Evolutionary conservation across 2,888 invertebrate species (phyloP), one percentile per base, ranked within the genome.

Genomic region (Drosophila gaucha): DNA sequence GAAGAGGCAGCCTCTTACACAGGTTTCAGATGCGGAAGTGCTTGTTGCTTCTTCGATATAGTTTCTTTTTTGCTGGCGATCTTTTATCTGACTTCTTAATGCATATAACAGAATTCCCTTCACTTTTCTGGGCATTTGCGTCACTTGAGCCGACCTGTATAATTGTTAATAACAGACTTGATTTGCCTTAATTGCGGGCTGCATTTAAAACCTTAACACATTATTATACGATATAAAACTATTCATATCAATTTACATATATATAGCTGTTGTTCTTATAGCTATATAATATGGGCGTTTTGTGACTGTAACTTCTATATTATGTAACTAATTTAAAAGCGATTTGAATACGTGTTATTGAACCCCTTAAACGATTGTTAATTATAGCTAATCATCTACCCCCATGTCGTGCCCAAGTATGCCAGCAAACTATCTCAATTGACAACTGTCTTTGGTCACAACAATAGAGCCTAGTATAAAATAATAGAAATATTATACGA

Each of bases 111-210:
- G 9, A 50, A 18, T 46, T 63, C 78, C 80, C 69, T 77, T 77
- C 77, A 80, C 77, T 77, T 77, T 68, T 8, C 63, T 46, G 49
- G 14, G 33, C 22, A 75, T 47, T 77, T 68, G 55, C 77, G 80
- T 77, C 80, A 78, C 35, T 44, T 46, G 38, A 60, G 28, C 35
- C 35, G 49, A n/a, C 44, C 41, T 66, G 50, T 63, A 44, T 57
- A 63, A 60, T 58, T 62, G 56, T 43, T 62, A 77, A 78, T 78
- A 67, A 63, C 28, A 62, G 51, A 44, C 22, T 62, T 47, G 62
- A 67, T 47, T 50, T 55, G 20, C 36, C 50, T 66, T 80, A 77
- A 77, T 77, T 68, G 57, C 24, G 12, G 68, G 52, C 57, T 72
- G 47, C 12, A 41, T 30, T 46, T 6, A 55, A 41, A 70, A 50